phyloP scores from a whole-genome alignment of 2,888 invertebrate species.

The Ichneumon xanthorius region DNA sequence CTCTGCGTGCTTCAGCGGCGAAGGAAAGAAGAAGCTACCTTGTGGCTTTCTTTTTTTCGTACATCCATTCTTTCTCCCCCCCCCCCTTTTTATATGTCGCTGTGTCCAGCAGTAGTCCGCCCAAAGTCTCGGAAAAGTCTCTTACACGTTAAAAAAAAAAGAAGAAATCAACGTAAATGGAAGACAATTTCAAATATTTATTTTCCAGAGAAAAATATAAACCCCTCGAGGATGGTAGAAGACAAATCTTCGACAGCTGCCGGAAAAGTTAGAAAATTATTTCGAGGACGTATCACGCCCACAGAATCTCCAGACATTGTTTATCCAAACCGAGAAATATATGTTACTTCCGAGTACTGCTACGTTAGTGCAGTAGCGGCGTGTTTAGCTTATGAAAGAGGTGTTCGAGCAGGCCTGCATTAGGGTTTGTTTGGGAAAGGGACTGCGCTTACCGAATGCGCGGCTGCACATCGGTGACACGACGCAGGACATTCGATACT shows the following conservation, averaged over 20 bases:
- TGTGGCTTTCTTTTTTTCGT: not conserved
- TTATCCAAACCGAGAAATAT: slow-evolving; percentile 49
- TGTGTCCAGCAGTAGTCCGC: not conserved
- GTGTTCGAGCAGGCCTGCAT: slow-evolving; percentile 23
- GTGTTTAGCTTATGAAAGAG: slow-evolving; percentile 61
- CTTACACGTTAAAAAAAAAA: slow-evolving; percentile 1
- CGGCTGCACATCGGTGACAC: not conserved
- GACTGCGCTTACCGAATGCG: not conserved
- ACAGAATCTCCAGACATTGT: slow-evolving; percentile 43
- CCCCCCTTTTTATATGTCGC: not conserved
- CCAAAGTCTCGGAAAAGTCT: not conserved
- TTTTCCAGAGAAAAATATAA: slow-evolving; percentile 56
- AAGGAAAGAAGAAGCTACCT: not conserved
- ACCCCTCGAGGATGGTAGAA: not conserved
- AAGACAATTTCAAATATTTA: slow-evolving; percentile 69
- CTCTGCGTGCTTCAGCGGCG: not conserved
- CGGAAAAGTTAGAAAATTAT: slow-evolving; percentile 42
- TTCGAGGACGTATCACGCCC: slow-evolving; percentile 35
- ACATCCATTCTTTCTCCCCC: not conserved
- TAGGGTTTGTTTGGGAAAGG: slow-evolving; percentile 49
- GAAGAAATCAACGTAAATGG: slow-evolving; percentile 71
- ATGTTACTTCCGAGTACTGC: slow-evolving; percentile 49
- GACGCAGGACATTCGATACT: not conserved
- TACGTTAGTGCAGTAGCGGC: slow-evolving; percentile 11
- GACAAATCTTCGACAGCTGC: slow-evolving; percentile 60